Evolutionary conservation across 2,797 vertebrate genomes (phyloP).

Genomic region (Sebastes oblongus): DNA sequence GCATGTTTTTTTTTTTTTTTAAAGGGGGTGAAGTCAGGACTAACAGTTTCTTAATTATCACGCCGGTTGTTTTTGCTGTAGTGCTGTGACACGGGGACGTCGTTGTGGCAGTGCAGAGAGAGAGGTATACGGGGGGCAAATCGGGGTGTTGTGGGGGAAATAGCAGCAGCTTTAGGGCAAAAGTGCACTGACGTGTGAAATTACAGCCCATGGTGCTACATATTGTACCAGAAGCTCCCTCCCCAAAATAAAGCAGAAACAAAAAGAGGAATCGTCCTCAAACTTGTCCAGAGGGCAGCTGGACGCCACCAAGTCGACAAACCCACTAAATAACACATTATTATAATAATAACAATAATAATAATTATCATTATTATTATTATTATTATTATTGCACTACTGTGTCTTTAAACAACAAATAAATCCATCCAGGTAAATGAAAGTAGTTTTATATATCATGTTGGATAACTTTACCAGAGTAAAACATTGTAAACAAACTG

Average conservation of each 20-base stretch:
- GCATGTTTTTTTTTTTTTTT: neutral
- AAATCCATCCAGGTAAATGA: neutral
- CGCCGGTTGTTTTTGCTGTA: conserved; percentile 79
- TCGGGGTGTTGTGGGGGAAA: conserved; percentile 91
- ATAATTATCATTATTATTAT: neutral
- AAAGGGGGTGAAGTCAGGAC: conserved; percentile 56
- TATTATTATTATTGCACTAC: neutral
- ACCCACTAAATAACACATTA: conserved; percentile 20
- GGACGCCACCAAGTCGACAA: conserved; percentile 65
- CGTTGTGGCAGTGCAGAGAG: conserved; percentile 78
- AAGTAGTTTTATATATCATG: neutral
- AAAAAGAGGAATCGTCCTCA: conserved; percentile 86
- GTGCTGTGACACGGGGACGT: conserved; percentile 80
- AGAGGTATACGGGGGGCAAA: conserved; percentile 83
- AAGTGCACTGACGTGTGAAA: conserved; percentile 98
- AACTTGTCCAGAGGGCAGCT: conserved; percentile 88
- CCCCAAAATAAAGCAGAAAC: conserved; percentile 77
- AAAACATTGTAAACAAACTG: neutral
- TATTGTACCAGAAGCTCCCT: conserved; percentile 99
- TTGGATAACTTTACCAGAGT: neutral
- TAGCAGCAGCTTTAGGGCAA: conserved; percentile 97
- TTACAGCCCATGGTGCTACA: conserved; percentile 99
- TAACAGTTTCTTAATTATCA: conserved; percentile 78
- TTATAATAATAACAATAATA: conserved; percentile 10
- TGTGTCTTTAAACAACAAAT: neutral